Evolutionary conservation across 1,140 invertebrate genomes (phyloP).

Genomic region (Drosophila mayri): DNA sequence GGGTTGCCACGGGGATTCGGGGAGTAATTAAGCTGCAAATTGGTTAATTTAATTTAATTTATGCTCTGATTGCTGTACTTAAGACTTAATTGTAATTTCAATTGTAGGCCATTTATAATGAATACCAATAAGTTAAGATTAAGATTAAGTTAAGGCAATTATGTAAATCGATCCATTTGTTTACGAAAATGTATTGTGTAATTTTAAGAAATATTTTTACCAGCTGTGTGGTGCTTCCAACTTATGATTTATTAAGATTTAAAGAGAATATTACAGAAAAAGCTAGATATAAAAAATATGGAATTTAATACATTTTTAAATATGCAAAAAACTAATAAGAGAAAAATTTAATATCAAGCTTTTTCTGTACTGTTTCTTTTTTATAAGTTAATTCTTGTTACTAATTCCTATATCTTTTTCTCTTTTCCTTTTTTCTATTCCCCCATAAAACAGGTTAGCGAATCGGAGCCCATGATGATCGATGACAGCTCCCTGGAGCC

Average conservation of each 20-base stretch:
- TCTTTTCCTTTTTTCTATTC: background rate
- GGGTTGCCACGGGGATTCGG: conserved; percentile 12
- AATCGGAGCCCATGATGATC: conserved; percentile 51
- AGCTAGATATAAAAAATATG: background rate
- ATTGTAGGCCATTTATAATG: conserved; percentile 27
- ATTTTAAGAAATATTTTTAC: background rate
- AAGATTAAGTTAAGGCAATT: conserved; percentile 15
- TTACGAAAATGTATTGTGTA: conserved; percentile 9
- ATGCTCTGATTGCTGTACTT: conserved; percentile 35
- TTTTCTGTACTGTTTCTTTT: background rate
- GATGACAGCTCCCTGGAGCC: conserved; percentile 61
- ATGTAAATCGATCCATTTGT: conserved; percentile 57
- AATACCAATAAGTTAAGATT: conserved; percentile 31
- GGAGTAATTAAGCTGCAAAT: conserved; percentile 58
- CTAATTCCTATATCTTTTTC: conserved; percentile 34
- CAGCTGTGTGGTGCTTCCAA: conserved; percentile 12
- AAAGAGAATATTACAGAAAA: background rate
- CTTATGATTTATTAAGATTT: background rate
- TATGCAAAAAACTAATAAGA: background rate
- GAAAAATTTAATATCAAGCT: background rate
- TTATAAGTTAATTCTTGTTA: background rate
- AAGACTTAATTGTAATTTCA: conserved; percentile 28
- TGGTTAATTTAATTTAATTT: conserved; percentile 56
- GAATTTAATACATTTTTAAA: background rate
- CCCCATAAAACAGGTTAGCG: conserved; percentile 26